These are phyloP conservation scores for Sebastes diploproa DNA, from an alignment of 2,797 vertebrate species.

Conservation along the genomic window DNA sequence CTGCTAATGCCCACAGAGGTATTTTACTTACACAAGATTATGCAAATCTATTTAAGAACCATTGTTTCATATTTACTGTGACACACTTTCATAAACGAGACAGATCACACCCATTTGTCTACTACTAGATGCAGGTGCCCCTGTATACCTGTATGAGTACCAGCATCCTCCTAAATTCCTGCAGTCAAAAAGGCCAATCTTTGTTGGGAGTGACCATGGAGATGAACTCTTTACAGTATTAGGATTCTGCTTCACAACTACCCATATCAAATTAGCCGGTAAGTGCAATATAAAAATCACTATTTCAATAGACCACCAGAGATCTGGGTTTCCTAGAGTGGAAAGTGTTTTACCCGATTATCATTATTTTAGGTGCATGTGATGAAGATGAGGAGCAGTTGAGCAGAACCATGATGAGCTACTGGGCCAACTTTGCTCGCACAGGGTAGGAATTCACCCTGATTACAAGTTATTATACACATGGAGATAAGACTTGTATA, in stretches of 20 bases:
- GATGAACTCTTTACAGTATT: slow-evolving; percentile 86
- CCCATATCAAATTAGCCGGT: slow-evolving; percentile 59
- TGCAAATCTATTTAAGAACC: background rate
- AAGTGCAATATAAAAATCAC: background rate
- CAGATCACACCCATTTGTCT: background rate
- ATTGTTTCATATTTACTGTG: background rate
- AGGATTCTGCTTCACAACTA: slow-evolving; percentile 81
- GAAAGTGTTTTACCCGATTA: background rate
- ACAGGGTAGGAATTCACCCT: slow-evolving; percentile 78
- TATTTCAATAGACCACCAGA: background rate
- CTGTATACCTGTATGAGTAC: slow-evolving; percentile 90
- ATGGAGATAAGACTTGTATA: background rate
- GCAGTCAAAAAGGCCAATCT: slow-evolving; percentile 75
- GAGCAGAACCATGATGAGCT: slow-evolving; percentile 81
- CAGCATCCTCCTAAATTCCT: slow-evolving; percentile 70
- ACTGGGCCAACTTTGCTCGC: slow-evolving; percentile 88
- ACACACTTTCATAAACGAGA: background rate
- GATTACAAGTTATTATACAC: background rate
- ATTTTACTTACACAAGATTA: background rate
- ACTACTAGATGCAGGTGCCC: slow-evolving; percentile 74
- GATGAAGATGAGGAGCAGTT: slow-evolving; percentile 78
- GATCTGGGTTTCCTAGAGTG: background rate
- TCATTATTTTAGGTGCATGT: slow-evolving; percentile 61
- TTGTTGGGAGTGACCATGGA: slow-evolving; percentile 84
- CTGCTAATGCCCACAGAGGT: slow-evolving; percentile 87